Base-by-base conservation (phyloP, 1,140 invertebrate species). In the Polypedilum pembai region DNA sequence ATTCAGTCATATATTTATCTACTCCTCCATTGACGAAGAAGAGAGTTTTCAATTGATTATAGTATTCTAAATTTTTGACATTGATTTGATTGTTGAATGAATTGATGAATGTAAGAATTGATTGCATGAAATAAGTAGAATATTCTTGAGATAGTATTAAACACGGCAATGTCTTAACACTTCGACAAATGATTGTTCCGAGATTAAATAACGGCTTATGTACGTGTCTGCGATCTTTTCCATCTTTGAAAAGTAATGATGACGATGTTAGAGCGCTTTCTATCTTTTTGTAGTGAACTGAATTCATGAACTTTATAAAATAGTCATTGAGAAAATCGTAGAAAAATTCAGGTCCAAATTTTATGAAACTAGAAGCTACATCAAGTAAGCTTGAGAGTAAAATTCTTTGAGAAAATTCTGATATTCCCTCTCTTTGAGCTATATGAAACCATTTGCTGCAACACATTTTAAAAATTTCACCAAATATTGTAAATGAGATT, bases 361-460 rank as follows among this genome's bases (percentile, higher is more conserved):
- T 20, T 3, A 69, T 21, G 7, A 69, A 69, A 8, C n/a, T 10
- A 4, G 8, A n/a, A 20, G 17, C 65, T 0, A 69, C 65, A 69
- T 69, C 20, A 18, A 69, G 65, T 3, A 69, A 8, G 20, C 17
- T 18, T 20, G 65, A 20, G 1, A 69, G 17, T 3, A 69, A 5
- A 1, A 69, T 20, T 12, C 20, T 69, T 69, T 69, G 65, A 5
- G 65, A 69, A 18, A 69, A 69, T 76, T 82, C 80, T 76, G 79
- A 79, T 3, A 78, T 63, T 12, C 73, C 76, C 0, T 72, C 73
- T 4, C 74, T 74, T 7, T 77, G 77, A 0, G 79, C 81, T 63
- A 75, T 76, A 74, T 81, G 76, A 66, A 81, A 74, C 81, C 81
- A 82, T 73, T 77, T 80, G 69, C 79, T 81, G 75, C 78, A 78